Evolutionary conservation across 2,113 vertebrate genomes (phyloP).

Genomic region (Sciurus niger): DNA sequence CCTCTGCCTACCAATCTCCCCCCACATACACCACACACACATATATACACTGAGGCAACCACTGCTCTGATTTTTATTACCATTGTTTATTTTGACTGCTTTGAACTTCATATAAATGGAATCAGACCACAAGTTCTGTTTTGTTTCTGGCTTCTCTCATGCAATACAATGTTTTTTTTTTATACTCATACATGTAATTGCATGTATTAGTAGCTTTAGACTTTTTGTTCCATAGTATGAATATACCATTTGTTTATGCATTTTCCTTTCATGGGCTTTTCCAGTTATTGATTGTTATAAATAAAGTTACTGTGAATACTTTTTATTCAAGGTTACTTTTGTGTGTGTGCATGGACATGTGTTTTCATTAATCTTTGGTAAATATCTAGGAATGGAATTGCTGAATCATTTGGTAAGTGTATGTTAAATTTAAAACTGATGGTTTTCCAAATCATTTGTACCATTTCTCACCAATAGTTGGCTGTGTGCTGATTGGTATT

Average conservation of each 20-base stretch:
- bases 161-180: neutral
- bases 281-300: neutral
- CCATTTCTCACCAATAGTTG: constrained; percentile 17
- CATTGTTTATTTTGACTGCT: constrained; percentile 56
- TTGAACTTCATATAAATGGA: constrained; percentile 59
- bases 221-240: constrained; percentile 19
- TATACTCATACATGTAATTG: constrained; percentile 12
- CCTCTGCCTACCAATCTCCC: no score
- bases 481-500: neutral
- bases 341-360: neutral
- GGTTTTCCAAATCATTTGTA: constrained; percentile 8
- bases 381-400: neutral
- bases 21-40: neutral
- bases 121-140: constrained; percentile 24
- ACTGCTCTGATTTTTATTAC: constrained; percentile 53
- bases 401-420: neutral
- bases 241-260: neutral
- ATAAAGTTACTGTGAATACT: neutral
- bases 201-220: neutral
- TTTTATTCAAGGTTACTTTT: neutral
- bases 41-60: neutral
- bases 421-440: constrained; percentile 51
- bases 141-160: constrained; percentile 33
- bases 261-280: constrained; percentile 31
- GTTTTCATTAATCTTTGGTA: constrained; percentile 47